phyloP scores from a whole-genome alignment of 2,797 vertebrate species.

The Prionace glauca region DNA sequence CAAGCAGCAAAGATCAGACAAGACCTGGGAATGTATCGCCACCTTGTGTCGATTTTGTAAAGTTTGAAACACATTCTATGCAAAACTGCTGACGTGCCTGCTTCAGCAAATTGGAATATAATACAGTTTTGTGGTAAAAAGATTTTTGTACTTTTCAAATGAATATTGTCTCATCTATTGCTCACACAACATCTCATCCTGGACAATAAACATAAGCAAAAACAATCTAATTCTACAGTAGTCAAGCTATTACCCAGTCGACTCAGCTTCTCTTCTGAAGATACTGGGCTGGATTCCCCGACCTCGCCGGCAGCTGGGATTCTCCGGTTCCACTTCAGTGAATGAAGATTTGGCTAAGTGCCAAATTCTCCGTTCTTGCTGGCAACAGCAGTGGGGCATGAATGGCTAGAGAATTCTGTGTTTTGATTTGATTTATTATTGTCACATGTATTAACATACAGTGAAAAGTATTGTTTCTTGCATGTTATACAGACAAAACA shows the following conservation, averaged over 20 bases:
- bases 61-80: background rate
- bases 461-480: too few relatives aligned
- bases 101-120: background rate
- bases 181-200: background rate
- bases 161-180: background rate
- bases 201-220: background rate
- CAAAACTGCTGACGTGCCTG: background rate
- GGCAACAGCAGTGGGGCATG: too few relatives aligned
- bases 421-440: too few relatives aligned
- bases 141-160: background rate
- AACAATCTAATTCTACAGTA: background rate
- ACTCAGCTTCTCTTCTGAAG: background rate
- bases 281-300: too few relatives aligned
- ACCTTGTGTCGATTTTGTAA: background rate
- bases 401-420: too few relatives aligned
- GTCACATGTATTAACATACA: too few relatives aligned
- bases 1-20: too few relatives aligned
- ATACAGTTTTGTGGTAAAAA: background rate
- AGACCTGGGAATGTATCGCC: background rate
- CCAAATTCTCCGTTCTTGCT: too few relatives aligned
- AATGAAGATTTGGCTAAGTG: too few relatives aligned
- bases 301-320: too few relatives aligned
- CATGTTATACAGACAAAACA: too few relatives aligned
- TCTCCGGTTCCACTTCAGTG: too few relatives aligned
- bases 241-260: background rate